Percentiles rank a stretch among this genome's conserved stretches.
These are phyloP conservation scores for Acropora tenuis DNA, from an alignment of 64 coral and sea anemone species.

Conservation along the genomic window DNA sequence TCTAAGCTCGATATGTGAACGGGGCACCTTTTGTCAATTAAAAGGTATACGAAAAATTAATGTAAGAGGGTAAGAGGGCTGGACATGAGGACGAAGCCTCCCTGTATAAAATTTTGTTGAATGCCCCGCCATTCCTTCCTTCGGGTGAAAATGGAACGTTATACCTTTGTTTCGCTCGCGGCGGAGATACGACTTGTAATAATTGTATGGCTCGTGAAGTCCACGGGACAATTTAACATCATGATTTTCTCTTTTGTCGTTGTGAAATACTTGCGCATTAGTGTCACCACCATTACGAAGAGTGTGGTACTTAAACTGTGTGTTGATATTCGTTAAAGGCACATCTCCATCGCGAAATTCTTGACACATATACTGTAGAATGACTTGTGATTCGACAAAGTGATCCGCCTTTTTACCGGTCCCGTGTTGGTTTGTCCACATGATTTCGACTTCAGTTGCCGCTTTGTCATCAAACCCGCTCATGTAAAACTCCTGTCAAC, in stretches of 20 bases:
- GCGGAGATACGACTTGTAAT: slow-evolving; percentile 3
- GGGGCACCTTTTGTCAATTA: no score
- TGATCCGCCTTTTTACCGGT: not conserved
- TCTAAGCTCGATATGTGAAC: not conserved
- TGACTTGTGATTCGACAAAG: slow-evolving; percentile 23
- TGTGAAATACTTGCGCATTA: not conserved
- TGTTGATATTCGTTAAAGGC: not conserved
- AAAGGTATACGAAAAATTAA: not conserved
- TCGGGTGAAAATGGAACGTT: no score
- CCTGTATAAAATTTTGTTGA: not conserved
- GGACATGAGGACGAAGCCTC: not conserved
- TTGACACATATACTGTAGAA: slow-evolving; percentile 39
- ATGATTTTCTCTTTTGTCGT: not conserved
- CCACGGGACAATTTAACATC: not conserved
- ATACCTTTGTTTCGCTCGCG: slow-evolving; percentile 48
- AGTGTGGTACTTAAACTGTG: slow-evolving; percentile 2
- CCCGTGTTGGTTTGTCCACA: not conserved
- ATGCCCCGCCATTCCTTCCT: not conserved
- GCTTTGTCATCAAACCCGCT: slow-evolving; percentile 10
- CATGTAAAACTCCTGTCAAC: slow-evolving; percentile 27
- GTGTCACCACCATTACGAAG: slow-evolving; percentile 7
- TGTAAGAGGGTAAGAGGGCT: slow-evolving; percentile 4
- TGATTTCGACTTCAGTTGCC: not conserved
- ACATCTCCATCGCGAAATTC: not conserved
- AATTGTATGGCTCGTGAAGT: slow-evolving; percentile 38